Conservation (phyloP, 2,113 vertebrate genomes). For the Geothlypis trichas region DNA sequence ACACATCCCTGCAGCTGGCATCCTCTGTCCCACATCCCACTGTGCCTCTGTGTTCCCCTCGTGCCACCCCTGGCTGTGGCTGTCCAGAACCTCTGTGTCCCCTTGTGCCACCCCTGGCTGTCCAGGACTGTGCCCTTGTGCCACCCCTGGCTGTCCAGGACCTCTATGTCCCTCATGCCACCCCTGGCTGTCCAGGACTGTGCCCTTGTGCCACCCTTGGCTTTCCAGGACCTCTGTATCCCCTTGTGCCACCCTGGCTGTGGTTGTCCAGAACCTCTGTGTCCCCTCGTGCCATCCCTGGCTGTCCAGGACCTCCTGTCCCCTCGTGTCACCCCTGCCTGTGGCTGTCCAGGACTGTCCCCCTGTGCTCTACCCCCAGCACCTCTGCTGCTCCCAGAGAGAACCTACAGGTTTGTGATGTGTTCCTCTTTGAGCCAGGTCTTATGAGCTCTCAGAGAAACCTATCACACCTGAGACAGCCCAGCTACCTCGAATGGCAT, state of each 20-base stretch:
- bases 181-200: no score
- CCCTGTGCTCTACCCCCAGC: fast-evolving
- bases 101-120: no score
- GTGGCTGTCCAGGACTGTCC: fast-evolving
- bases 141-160: no score
- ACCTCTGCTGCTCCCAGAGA: neutral
- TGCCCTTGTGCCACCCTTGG: neutral
- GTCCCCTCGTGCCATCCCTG: no score
- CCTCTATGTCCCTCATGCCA: neutral
- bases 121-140: no score
- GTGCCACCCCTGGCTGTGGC: fast-evolving
- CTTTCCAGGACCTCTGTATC: no score
- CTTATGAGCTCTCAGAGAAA: neutral
- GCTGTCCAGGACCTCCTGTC: no score
- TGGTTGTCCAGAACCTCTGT: no score
- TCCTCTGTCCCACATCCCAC: neutral
- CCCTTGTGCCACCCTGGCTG: no score
- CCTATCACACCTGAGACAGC: neutral
- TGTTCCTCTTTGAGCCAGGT: neutral
- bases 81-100: no score
- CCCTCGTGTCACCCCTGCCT: fast-evolving
- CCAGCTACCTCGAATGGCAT: neutral
- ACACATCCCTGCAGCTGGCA: fast-evolving
- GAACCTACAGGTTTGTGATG: fast-evolving
- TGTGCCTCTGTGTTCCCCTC: fast-evolving